A percentile compares a stretch with the other conserved stretches of the same genome.
These are phyloP conservation scores for Agapostemon virescens DNA, from an alignment of 2,888 invertebrate genomes.

Conservation along the genomic window DNA sequence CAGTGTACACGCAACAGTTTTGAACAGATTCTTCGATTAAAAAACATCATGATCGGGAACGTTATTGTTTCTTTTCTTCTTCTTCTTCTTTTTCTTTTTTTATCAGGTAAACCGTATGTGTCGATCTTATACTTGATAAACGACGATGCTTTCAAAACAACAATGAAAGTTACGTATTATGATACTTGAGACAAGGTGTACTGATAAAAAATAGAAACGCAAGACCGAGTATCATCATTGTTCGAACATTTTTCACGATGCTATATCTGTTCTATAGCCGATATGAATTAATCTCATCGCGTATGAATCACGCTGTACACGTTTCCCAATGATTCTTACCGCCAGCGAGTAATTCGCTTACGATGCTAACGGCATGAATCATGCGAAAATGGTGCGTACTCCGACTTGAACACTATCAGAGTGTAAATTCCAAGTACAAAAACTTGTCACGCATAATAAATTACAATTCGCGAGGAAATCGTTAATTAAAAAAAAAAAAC, in stretches of 20 bases:
- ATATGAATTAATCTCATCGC: slow-evolving; percentile 42
- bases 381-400: neutral
- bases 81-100: neutral
- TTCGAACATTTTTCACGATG: slow-evolving; percentile 13
- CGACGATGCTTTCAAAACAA: slow-evolving; percentile 15
- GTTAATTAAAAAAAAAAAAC: slow-evolving; percentile 34
- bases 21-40: slow-evolving; percentile 1
- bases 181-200: slow-evolving; percentile 2
- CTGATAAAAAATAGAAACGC: slow-evolving; percentile 26
- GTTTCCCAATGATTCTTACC: slow-evolving; percentile 4
- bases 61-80: slow-evolving; percentile 16
- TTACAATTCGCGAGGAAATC: slow-evolving; percentile 51
- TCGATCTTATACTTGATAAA: slow-evolving; percentile 14
- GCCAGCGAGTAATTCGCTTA: neutral
- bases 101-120: slow-evolving; percentile 11
- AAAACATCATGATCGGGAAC: slow-evolving; percentile 15
- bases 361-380: slow-evolving; percentile 1
- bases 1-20: slow-evolving; percentile 31
- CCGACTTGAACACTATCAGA: slow-evolving; percentile 8
- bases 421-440: slow-evolving; percentile 46
- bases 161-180: slow-evolving; percentile 12
- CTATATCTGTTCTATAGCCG: slow-evolving; percentile 33
- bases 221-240: slow-evolving; percentile 31
- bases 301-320: slow-evolving; percentile 9
- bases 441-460: slow-evolving; percentile 58